Evolutionary conservation across 2,888 invertebrate species (phyloP).

Genomic region (Synergus laeviventris): DNA sequence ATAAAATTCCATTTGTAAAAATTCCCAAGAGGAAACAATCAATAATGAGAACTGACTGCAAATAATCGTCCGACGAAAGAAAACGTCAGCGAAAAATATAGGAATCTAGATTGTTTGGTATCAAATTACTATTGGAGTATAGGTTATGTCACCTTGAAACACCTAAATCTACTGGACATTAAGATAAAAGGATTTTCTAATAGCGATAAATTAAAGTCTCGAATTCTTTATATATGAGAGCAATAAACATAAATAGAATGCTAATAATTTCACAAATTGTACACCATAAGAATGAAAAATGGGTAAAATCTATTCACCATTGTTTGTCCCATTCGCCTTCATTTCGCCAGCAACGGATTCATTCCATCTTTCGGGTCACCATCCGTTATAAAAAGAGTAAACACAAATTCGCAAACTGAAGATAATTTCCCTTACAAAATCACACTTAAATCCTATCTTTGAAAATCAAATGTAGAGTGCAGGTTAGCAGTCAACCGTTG

Average conservation of each 20-base stretch:
- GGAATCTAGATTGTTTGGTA: slow-evolving; percentile 6
- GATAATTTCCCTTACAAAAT: slow-evolving; percentile 24
- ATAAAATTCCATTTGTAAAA: background rate
- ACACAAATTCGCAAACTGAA: background rate
- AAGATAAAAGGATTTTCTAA: background rate
- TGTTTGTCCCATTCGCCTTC: slow-evolving; percentile 76
- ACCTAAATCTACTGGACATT: background rate
- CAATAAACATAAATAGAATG: background rate
- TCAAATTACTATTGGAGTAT: slow-evolving; percentile 22
- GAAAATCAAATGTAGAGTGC: slow-evolving; percentile 3
- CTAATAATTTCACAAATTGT: background rate
- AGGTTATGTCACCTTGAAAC: slow-evolving; percentile 8
- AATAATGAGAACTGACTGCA: background rate
- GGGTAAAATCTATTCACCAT: slow-evolving; percentile 68
- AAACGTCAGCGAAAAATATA: background rate
- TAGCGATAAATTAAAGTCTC: background rate
- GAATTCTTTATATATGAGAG: background rate
- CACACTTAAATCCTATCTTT: slow-evolving; percentile 49
- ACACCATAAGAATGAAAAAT: background rate
- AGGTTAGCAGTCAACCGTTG: slow-evolving; percentile 44
- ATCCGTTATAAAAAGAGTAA: slow-evolving; percentile 51
- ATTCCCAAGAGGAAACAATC: background rate
- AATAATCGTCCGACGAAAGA: background rate
- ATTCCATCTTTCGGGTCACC: slow-evolving; percentile 67
- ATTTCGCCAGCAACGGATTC: slow-evolving; percentile 68